These are phyloP conservation scores for Gonioctena quinquepunctata DNA, from an alignment of 1,140 invertebrate species.

Conservation along the genomic window DNA sequence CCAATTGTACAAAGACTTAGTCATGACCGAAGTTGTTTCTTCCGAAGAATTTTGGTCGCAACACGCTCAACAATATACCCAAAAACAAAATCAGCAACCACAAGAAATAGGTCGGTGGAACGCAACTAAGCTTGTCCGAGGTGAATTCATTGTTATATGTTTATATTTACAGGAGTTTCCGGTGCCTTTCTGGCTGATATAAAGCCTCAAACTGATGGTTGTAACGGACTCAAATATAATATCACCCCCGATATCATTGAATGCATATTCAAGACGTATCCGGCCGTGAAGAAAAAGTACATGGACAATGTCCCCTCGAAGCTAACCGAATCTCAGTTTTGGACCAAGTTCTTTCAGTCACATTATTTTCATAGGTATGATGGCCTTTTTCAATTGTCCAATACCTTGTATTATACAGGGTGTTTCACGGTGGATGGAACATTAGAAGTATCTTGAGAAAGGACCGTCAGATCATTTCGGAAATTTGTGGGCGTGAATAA, in stretches of 20 bases:
- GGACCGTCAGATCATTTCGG: no score
- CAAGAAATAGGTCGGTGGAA: slow-evolving; percentile 77
- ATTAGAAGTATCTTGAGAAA: no score
- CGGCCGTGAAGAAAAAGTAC: slow-evolving; percentile 96
- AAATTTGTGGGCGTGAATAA: no score
- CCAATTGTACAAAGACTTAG: slow-evolving; percentile 89
- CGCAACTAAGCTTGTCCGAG: slow-evolving; percentile 47
- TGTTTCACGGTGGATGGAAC: no score
- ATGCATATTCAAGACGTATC: slow-evolving; percentile 99
- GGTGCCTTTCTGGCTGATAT: slow-evolving; percentile 90
- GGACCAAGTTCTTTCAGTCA: slow-evolving; percentile 99
- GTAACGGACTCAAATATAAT: slow-evolving; percentile 96
- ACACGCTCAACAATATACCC: slow-evolving; percentile 77
- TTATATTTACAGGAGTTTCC: slow-evolving; percentile 69
- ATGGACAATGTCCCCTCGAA: slow-evolving; percentile 94
- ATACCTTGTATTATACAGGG: no score
- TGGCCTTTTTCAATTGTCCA: no score
- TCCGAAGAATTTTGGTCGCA: slow-evolving; percentile 97
- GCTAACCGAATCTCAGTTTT: slow-evolving; percentile 96
- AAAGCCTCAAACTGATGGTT: slow-evolving; percentile 95
- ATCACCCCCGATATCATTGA: slow-evolving; percentile 96
- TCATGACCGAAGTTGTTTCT: slow-evolving; percentile 90
- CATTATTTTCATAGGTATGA: slow-evolving; percentile 93
- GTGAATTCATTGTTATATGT: slow-evolving; percentile 9
- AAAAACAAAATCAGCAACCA: slow-evolving; percentile 69